These are phyloP conservation scores for Brachionus manjavacas DNA, from an alignment of 1,140 invertebrate genomes.

Conservation along the genomic window DNA sequence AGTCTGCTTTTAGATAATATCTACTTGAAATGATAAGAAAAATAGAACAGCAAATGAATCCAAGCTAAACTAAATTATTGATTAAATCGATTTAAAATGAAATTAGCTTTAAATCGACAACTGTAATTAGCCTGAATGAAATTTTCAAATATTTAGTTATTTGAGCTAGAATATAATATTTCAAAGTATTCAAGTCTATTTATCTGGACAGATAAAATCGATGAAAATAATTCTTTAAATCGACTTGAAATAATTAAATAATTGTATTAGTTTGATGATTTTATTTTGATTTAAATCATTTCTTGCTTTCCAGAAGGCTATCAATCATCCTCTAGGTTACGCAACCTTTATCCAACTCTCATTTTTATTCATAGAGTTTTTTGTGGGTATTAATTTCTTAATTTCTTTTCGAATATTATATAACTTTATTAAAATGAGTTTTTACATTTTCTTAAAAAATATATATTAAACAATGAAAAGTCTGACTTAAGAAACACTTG, in stretches of 20 bases:
- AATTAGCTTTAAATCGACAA: neutral
- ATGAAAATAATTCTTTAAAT: neutral
- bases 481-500: neutral
- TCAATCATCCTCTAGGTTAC: neutral
- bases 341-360: neutral
- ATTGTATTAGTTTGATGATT: neutral
- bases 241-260: neutral
- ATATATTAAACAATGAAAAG: neutral
- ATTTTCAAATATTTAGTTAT: neutral
- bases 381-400: neutral
- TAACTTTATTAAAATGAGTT: neutral
- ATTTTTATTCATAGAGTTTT: neutral
- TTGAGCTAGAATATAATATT: neutral
- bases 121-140: neutral
- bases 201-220: neutral
- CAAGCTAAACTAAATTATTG: neutral
- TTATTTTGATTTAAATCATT: neutral
- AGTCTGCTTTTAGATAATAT: neutral
- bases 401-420: neutral
- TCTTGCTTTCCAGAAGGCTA: neutral
- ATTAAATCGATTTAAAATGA: neutral
- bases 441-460: neutral
- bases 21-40: neutral
- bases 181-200: neutral
- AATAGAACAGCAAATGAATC: neutral